Evolutionary conservation across 92 coral and sea anemone species (phyloP).

Genomic region (Nematostella vectensis): DNA sequence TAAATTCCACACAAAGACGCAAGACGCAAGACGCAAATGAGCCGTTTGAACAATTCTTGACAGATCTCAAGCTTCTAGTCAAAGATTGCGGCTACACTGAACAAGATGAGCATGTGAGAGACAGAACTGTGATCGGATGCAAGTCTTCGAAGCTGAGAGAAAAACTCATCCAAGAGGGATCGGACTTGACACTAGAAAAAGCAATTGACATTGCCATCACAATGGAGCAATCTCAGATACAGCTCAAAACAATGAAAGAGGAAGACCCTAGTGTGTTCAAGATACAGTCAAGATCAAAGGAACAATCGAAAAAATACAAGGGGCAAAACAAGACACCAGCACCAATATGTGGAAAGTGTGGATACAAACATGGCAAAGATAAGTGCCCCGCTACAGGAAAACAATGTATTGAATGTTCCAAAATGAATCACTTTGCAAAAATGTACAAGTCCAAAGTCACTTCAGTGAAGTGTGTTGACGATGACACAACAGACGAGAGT

Average conservation of each 20-base stretch:
- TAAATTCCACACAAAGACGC: not conserved
- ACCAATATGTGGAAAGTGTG: no score
- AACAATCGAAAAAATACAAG: not conserved
- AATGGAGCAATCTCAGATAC: constrained; percentile 14
- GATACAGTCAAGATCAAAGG: not conserved
- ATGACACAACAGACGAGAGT: not conserved
- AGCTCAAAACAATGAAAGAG: constrained; percentile 18
- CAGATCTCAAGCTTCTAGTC: constrained; percentile 11
- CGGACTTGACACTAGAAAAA: constrained; percentile 24
- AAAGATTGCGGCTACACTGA: constrained; percentile 30
- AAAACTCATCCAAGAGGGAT: constrained; percentile 31
- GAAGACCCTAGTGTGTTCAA: constrained; percentile 1
- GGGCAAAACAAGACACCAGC: not conserved
- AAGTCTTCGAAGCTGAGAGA: constrained; percentile 30
- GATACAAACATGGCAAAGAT: not conserved
- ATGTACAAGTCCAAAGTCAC: constrained; percentile 14
- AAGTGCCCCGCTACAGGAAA: not conserved
- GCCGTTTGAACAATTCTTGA: constrained; percentile 15
- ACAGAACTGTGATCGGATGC: constrained; percentile 27
- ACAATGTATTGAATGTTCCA: constrained; percentile 3
- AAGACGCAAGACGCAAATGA: constrained; percentile 14
- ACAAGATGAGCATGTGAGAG: constrained; percentile 26
- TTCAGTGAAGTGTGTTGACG: constrained; percentile 10
- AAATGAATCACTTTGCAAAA: constrained; percentile 25
- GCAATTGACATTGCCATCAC: constrained; percentile 30